Conservation (phyloP, 2,113 vertebrate species). For the Aptenodytes patagonicus region DNA sequence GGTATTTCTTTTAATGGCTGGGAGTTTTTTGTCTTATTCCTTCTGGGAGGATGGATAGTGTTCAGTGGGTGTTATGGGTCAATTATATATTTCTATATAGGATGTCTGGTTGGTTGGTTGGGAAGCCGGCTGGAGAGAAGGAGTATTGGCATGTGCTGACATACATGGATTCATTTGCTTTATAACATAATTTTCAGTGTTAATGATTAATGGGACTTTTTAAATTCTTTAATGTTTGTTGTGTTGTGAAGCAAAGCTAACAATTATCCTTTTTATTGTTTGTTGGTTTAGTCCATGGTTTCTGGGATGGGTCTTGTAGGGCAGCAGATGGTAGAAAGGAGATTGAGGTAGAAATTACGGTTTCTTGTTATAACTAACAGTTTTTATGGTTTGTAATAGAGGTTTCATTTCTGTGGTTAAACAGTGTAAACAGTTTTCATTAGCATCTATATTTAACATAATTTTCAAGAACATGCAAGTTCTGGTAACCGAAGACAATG, state of each 20-base stretch:
- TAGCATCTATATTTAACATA: slow-evolving; percentile 52
- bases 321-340: slow-evolving; percentile 47
- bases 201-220: not conserved
- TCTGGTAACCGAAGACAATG: slow-evolving; percentile 13
- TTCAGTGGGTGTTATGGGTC: not conserved
- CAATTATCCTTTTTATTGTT: slow-evolving; percentile 2
- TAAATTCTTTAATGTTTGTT: not conserved
- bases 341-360: slow-evolving; percentile 49
- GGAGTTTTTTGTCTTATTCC: not conserved
- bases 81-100: not conserved
- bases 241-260: not conserved
- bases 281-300: not conserved
- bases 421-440: slow-evolving; percentile 43
- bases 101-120: not conserved
- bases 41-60: not conserved
- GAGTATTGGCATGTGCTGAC: not conserved
- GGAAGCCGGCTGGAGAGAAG: not conserved
- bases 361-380: slow-evolving; percentile 41
- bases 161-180: not conserved
- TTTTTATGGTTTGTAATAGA: slow-evolving; percentile 30
- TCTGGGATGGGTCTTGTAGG: slow-evolving; percentile 24
- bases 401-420: slow-evolving; percentile 60
- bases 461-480: slow-evolving; percentile 33
- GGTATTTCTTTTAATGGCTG: not conserved
- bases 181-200: not conserved